phyloP scores from a whole-genome alignment of 2,888 invertebrate genomes.

The Metalampra italica region DNA sequence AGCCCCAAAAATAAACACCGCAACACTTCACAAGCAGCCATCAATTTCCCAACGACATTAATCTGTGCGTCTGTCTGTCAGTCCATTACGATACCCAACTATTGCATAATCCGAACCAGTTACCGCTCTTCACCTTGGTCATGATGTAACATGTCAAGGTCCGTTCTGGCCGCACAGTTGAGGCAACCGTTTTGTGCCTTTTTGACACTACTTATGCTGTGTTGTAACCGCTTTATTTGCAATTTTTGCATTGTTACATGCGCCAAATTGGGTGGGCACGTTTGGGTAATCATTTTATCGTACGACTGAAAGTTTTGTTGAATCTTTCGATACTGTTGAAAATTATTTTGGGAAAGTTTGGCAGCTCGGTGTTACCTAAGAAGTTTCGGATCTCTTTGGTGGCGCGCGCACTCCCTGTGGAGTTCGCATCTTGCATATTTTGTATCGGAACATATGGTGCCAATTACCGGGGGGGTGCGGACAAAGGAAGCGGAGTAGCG shows the following conservation, averaged over 20 bases:
- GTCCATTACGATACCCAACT: constrained; percentile 18
- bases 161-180: constrained; percentile 8
- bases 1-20: not conserved
- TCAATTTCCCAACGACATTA: too few relatives aligned
- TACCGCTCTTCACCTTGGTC: constrained; percentile 42
- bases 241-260: constrained; percentile 1
- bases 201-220: not conserved
- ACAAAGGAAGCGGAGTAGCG: too few relatives aligned
- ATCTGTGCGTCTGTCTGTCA: constrained; percentile 2
- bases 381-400: too few relatives aligned
- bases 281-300: not conserved
- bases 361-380: too few relatives aligned
- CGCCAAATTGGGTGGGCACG: not conserved
- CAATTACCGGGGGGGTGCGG: too few relatives aligned
- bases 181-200: constrained; percentile 3
- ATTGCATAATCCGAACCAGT: constrained; percentile 23
- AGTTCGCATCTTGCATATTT: too few relatives aligned
- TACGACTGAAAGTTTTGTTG: too few relatives aligned
- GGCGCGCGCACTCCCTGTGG: too few relatives aligned
- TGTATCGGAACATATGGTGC: too few relatives aligned
- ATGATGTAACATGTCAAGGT: constrained; percentile 40
- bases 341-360: too few relatives aligned
- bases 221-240: not conserved
- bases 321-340: too few relatives aligned
- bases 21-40: constrained; percentile 3